Conservation (phyloP, 1,140 invertebrate genomes). For the Papilio xuthus region DNA sequence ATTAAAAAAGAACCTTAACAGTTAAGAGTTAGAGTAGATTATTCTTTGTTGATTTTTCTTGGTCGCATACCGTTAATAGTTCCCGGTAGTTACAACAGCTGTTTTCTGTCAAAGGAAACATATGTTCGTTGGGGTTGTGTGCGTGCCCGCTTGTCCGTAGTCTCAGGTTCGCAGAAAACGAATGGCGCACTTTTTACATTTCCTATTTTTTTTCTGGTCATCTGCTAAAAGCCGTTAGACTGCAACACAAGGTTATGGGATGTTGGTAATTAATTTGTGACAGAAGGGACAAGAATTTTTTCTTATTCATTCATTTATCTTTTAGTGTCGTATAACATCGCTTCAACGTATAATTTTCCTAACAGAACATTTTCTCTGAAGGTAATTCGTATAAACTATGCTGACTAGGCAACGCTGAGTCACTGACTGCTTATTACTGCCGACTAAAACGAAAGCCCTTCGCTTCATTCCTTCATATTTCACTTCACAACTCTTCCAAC, state of each 20-base stretch:
- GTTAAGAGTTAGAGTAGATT: not conserved
- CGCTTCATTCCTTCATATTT: conserved; percentile 4
- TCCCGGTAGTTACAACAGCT: conserved; percentile 57
- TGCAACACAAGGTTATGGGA: not conserved
- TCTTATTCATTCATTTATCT: too few species aligned
- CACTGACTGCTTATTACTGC: not conserved
- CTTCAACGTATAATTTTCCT: too few species aligned
- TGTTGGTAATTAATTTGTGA: too few species aligned
- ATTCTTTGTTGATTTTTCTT: not conserved
- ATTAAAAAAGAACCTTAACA: conserved; percentile 30
- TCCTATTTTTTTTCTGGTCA: conserved; percentile 30
- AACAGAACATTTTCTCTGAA: not conserved
- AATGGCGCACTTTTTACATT: conserved; percentile 44
- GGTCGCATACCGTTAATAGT: conserved; percentile 46
- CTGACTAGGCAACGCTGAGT: not conserved
- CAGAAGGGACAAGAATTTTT: too few species aligned
- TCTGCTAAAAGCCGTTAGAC: not conserved
- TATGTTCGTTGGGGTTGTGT: conserved; percentile 51
- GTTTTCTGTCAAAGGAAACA: conserved; percentile 67
- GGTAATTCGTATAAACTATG: not conserved
- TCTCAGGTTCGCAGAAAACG: conserved; percentile 46
- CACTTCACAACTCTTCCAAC: conserved; percentile 1
- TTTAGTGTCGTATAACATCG: too few species aligned
- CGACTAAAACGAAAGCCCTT: not conserved
- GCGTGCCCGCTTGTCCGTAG: conserved; percentile 40